Evolutionary conservation across 2,797 vertebrate species (phyloP), one percentile per base, ranked within the genome.

Genomic region (Pantherophis alleghaniensis): DNA sequence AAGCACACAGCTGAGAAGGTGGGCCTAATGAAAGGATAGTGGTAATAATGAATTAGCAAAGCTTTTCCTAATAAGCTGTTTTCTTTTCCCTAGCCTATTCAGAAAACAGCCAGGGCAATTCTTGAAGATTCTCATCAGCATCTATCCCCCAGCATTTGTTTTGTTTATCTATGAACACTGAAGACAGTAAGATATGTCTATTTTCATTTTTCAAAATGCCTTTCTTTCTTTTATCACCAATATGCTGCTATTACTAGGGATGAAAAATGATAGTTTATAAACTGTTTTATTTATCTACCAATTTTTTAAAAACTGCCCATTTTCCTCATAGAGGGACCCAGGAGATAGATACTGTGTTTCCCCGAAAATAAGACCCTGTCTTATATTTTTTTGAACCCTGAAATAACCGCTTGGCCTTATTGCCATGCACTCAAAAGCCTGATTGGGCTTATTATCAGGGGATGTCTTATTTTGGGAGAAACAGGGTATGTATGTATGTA

Each of bases 41-140:
- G n/a, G n/a, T 7, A n/a, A 32, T 74, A 16, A 32, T 32, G n/a
- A 32, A 74, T 74, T 32, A 0, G 12, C 47, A 86, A 37, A 53
- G 37, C 9, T 42, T 2, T 24, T 24, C 26, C 32, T 90, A 5
- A 88, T 47, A 12, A 28, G 5, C 12, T 94, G 13, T 90, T 0
- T 47, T 51, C 86, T 87, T 56, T 66, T 11, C 89, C 26, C 61
- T 28, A 28, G 11, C 93, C 88, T 11, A 91, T 95, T 83, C 93
- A 97, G 96, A 83, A 92, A 66, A 7, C 47, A 2, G 53, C 10
- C 57, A 11, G 13, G 69, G 26, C 55, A 42, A 13, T 42, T 94
- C 61, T 55, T 56, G 90, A 92, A 1, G 7, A 5, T 59, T 24
- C 32, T 94, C 13, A 60, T 90, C 14, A 6, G 13, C 55, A 11